Evolutionary conservation across 2,113 vertebrate species (phyloP).

Genomic region (Leucoraja erinaceus): DNA sequence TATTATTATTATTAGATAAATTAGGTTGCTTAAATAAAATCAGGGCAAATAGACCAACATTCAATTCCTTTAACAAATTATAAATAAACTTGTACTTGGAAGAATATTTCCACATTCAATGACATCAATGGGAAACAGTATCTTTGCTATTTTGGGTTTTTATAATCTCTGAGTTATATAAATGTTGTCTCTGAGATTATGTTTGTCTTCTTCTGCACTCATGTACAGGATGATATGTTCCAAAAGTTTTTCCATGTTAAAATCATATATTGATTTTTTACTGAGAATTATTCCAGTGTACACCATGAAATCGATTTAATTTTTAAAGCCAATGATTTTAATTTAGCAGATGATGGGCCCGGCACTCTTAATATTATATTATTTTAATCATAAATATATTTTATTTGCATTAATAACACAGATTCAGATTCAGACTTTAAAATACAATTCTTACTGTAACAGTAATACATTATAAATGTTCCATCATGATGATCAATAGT

Average conservation of each 20-base stretch:
- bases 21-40: no score
- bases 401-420: background rate
- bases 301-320: background rate
- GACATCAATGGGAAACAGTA: no score
- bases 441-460: background rate
- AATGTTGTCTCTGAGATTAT: background rate
- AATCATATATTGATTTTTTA: background rate
- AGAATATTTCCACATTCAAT: no score
- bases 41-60: no score
- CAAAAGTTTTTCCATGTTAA: background rate
- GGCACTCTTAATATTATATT: no score
- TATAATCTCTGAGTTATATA: no score
- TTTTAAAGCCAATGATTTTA: background rate
- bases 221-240: background rate
- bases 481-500: background rate
- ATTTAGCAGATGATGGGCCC: no score
- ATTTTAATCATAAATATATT: no score
- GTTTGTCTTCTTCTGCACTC: background rate
- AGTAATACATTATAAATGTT: background rate
- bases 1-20: no score
- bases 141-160: no score
- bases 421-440: background rate
- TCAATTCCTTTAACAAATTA: no score
- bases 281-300: background rate
- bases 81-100: no score